phyloP scores from a whole-genome alignment of 2,888 invertebrate species.

The Nasonovia ribisnigri region DNA sequence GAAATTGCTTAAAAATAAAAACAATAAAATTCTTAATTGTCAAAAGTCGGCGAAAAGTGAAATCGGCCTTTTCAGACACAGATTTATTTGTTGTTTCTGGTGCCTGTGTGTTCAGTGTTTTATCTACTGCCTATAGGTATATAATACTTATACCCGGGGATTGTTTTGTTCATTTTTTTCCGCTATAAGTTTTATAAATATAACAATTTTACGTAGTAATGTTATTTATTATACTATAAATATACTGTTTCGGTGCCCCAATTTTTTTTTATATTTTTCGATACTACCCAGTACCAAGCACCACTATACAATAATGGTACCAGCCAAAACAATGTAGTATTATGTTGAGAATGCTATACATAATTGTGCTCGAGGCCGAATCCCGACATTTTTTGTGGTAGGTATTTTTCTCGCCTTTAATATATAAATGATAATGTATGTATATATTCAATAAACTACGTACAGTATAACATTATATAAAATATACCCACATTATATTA shows the following conservation, averaged over 20 bases:
- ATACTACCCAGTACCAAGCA: background rate
- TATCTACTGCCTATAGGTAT: background rate
- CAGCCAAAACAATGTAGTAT: background rate
- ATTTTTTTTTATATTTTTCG: background rate
- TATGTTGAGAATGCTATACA: background rate
- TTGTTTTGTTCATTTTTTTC: conserved; percentile 15
- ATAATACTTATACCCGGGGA: background rate
- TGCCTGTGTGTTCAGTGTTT: background rate
- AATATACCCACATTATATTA: background rate
- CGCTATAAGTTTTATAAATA: background rate
- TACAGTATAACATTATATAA: background rate
- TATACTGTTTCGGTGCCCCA: background rate
- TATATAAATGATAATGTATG: background rate
- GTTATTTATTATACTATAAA: conserved; percentile 59
- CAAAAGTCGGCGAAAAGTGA: background rate
- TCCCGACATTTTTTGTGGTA: background rate
- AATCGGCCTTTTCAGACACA: background rate
- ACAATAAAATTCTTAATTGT: background rate
- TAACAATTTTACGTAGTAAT: background rate
- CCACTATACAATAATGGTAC: background rate
- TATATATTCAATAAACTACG: background rate
- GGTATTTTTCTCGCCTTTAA: background rate
- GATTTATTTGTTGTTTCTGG: background rate
- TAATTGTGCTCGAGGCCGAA: background rate
- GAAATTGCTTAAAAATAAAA: background rate